A percentile compares a stretch with the other conserved stretches of the same genome.
These are phyloP conservation scores for Drosophila micromelanica DNA, from an alignment of 1,140 invertebrate genomes.

Conservation along the genomic window DNA sequence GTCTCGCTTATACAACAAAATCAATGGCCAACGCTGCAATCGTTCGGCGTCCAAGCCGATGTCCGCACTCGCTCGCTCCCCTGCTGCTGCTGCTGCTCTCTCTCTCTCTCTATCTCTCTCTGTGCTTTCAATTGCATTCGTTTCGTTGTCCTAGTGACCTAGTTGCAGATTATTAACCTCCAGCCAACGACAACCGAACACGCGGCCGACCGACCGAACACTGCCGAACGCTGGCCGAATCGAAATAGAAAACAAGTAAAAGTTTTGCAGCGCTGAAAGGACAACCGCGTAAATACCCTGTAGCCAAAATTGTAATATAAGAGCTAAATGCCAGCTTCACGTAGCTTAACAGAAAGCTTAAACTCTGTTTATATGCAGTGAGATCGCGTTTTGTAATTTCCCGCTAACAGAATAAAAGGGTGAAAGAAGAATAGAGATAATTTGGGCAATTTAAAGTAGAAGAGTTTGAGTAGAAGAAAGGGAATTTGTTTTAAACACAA, in stretches of 20 bases:
- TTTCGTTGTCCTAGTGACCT: constrained; percentile 79
- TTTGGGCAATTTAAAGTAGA: no score
- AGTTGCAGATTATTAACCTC: constrained; percentile 83
- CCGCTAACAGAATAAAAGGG: background rate
- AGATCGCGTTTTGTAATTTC: no score
- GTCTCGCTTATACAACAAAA: constrained; percentile 73
- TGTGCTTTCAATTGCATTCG: constrained; percentile 47
- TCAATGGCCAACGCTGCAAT: constrained; percentile 77
- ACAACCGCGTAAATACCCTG: constrained; percentile 14
- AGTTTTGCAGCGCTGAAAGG: constrained; percentile 11
- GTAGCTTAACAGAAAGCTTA: no score
- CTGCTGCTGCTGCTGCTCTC: background rate
- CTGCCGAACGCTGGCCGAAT: constrained; percentile 31
- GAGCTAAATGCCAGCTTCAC: background rate
- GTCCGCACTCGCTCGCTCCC: constrained; percentile 16
- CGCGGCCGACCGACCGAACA: constrained; percentile 9
- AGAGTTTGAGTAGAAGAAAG: no score
- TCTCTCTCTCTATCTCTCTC: constrained; percentile 20
- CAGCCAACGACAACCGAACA: constrained; percentile 30
- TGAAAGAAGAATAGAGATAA: background rate
- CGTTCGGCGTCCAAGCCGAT: constrained; percentile 40
- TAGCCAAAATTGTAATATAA: background rate
- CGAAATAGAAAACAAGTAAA: constrained; percentile 51
- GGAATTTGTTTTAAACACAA: no score
- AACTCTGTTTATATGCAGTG: no score